Evolutionary conservation across 2,797 vertebrate species (phyloP).

Genomic region (Eulemur mongoz): DNA sequence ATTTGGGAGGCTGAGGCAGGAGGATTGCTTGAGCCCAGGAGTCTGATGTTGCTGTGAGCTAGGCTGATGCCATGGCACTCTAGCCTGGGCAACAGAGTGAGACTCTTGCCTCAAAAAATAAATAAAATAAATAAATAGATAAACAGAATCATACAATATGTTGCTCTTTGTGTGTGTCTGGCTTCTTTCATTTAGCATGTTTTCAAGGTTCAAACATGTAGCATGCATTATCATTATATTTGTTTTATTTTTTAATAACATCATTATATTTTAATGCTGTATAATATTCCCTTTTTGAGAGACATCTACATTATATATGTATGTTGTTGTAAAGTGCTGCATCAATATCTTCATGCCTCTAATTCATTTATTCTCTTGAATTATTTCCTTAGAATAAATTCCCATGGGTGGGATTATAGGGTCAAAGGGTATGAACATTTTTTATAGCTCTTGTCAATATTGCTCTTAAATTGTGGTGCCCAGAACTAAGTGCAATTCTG

Average conservation of each 20-base stretch:
- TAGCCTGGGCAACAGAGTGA: too few relatives aligned
- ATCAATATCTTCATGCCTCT: conserved; percentile 55
- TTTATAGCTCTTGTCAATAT: conserved; percentile 78
- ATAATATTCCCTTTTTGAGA: conserved; percentile 37
- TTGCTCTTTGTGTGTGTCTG: neutral
- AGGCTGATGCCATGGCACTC: too few relatives aligned
- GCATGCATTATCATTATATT: neutral
- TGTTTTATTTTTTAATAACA: neutral
- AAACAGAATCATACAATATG: neutral
- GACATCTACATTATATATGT: conserved; percentile 15
- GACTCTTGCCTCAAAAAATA: too few relatives aligned
- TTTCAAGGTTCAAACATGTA: conserved; percentile 12
- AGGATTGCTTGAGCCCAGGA: too few relatives aligned
- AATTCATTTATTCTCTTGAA: conserved; percentile 66
- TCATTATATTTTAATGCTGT: conserved; percentile 47
- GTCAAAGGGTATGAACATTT: conserved; percentile 79
- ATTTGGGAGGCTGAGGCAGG: too few relatives aligned
- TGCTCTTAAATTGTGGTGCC: conserved; percentile 74
- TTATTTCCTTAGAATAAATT: conserved; percentile 72
- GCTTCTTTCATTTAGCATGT: conserved; percentile 15
- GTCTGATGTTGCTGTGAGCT: too few relatives aligned
- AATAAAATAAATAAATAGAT: too few relatives aligned
- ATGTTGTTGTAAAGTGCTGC: conserved; percentile 40
- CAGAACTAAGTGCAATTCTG: conserved; percentile 76
- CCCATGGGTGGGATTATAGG: conserved; percentile 69